A percentile compares a stretch with the other conserved stretches of the same genome.
Evolutionary conservation across 2,888 invertebrate genomes (phyloP).

Genomic region (Protophormia terraenovae): DNA sequence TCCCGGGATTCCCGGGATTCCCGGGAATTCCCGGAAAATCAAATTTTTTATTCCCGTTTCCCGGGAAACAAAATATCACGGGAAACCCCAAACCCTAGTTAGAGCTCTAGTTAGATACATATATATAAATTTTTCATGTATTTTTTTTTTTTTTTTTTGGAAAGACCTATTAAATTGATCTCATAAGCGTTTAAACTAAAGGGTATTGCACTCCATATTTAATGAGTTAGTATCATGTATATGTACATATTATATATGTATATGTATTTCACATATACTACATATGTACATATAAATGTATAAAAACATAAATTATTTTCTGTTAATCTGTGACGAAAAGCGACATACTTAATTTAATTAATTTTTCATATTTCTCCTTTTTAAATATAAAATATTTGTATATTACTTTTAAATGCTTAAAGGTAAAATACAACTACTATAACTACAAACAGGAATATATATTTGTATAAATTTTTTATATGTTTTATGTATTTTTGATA

Average conservation of each 20-base stretch:
- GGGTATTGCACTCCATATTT: background rate
- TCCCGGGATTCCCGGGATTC: too few relatives aligned
- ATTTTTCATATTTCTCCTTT: constrained; percentile 11
- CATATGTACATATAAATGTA: background rate
- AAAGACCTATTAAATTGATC: too few relatives aligned
- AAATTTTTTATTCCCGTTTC: too few relatives aligned
- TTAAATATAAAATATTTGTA: background rate
- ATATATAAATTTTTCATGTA: too few relatives aligned
- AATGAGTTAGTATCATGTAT: background rate
- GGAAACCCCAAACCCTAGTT: too few relatives aligned
- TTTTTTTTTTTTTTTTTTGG: too few relatives aligned
- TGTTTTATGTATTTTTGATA: constrained; percentile 1
- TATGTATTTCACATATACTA: too few relatives aligned
- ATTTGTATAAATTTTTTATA: background rate
- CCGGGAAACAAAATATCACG: too few relatives aligned
- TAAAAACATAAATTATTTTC: constrained; percentile 1
- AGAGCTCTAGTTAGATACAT: too few relatives aligned
- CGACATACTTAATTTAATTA: constrained; percentile 9
- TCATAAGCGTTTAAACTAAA: too few relatives aligned
- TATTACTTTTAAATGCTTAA: constrained; percentile 13
- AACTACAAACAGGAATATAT: background rate
- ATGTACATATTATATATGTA: background rate
- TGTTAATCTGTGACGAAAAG: constrained; percentile 22
- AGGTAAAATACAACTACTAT: background rate
- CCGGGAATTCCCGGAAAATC: too few relatives aligned